These are phyloP conservation scores for Xenotilapia caudafasciata DNA, from an alignment of 2,113 vertebrate genomes.

Conservation along the genomic window DNA sequence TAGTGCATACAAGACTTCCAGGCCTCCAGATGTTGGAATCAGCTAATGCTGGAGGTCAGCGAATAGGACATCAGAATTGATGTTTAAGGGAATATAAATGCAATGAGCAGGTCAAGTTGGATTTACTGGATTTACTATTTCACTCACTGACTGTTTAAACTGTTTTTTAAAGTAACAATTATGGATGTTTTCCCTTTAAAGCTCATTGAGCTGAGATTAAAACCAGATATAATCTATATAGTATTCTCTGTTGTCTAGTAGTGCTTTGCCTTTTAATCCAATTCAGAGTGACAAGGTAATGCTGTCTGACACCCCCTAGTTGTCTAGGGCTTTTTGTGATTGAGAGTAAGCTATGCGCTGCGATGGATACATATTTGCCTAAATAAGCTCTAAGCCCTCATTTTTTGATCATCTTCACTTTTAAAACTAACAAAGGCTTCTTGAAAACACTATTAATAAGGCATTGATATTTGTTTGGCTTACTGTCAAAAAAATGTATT, in stretches of 20 bases:
- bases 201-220: not conserved
- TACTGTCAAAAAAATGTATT: rapidly evolving
- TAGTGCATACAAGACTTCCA: not conserved
- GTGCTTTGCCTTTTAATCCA: not conserved
- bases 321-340: not conserved
- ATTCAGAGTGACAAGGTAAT: not conserved
- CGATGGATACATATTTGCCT: not conserved
- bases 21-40: not conserved
- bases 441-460: not conserved
- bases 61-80: not conserved
- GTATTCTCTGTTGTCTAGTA: not conserved
- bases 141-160: not conserved
- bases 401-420: not conserved
- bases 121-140: not conserved
- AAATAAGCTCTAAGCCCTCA: not conserved
- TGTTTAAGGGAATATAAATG: not conserved
- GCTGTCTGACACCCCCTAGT: not conserved
- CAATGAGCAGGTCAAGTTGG: not conserved
- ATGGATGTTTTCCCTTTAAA: not conserved
- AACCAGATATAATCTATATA: not conserved
- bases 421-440: not conserved
- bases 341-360: not conserved
- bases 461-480: not conserved
- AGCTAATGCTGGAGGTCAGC: not conserved
- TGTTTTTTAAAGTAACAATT: not conserved